Conservation (phyloP, 2,888 invertebrate genomes). For the Entomobrya multifasciata region DNA sequence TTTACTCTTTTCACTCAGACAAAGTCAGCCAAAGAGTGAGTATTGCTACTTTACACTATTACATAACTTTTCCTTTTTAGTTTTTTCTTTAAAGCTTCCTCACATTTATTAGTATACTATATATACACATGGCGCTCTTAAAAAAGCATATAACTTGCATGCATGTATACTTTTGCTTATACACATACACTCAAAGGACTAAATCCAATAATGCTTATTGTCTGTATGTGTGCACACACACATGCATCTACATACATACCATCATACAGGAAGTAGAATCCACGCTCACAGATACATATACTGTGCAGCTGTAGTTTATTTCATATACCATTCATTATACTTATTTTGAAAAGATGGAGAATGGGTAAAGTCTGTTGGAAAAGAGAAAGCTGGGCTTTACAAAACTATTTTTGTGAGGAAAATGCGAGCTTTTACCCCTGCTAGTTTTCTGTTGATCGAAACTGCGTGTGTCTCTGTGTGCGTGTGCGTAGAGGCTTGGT, state of each 20-base stretch:
- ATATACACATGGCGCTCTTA: too few relatives aligned
- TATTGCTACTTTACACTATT: not conserved
- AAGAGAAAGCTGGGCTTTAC: not conserved
- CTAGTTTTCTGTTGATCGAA: slow-evolving; percentile 22
- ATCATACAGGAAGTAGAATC: not conserved
- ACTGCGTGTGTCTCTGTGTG: not conserved
- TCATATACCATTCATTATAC: too few relatives aligned
- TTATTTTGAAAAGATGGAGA: not conserved
- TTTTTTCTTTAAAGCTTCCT: too few relatives aligned
- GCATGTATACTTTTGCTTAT: too few relatives aligned
- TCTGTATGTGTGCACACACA: not conserved
- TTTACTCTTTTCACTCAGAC: too few relatives aligned
- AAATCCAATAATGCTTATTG: slow-evolving; percentile 13
- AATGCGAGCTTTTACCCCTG: slow-evolving; percentile 11
- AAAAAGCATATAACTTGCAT: too few relatives aligned
- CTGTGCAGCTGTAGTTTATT: too few relatives aligned
- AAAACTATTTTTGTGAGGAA: slow-evolving; percentile 16
- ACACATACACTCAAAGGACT: not conserved
- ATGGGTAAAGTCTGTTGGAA: not conserved
- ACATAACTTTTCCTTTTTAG: too few relatives aligned
- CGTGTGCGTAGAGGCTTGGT: slow-evolving; percentile 32
- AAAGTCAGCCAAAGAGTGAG: not conserved
- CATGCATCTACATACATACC: not conserved
- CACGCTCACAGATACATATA: not conserved
- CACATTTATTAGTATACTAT: too few relatives aligned